These are phyloP conservation scores for Drosophila ananassae DNA, from an alignment of 1,140 invertebrate species.

Conservation along the genomic window DNA sequence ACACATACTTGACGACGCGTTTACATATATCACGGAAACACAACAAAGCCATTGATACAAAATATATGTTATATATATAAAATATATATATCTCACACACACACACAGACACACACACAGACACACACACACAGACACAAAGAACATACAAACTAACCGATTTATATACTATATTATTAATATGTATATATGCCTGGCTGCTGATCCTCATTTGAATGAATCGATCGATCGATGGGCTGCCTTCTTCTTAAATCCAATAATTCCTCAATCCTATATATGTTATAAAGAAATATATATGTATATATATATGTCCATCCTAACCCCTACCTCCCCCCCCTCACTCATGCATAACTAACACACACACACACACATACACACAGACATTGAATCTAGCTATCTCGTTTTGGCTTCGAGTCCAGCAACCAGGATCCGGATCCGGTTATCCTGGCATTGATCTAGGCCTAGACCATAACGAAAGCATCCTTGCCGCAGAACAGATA, in stretches of 20 bases:
- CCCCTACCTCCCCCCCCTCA: not conserved
- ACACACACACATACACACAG: slow-evolving; percentile 10
- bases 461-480: slow-evolving; percentile 94
- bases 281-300: too few species aligned
- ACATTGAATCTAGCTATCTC: slow-evolving; percentile 58
- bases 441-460: slow-evolving; percentile 19
- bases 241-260: slow-evolving; percentile 11
- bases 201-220: slow-evolving; percentile 50
- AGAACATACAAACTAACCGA: slow-evolving; percentile 29
- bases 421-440: not conserved
- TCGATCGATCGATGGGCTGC: slow-evolving; percentile 70
- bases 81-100: slow-evolving; percentile 35
- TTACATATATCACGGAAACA: slow-evolving; percentile 81
- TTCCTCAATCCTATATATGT: not conserved
- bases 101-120: slow-evolving; percentile 21
- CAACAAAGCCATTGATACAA: slow-evolving; percentile 81
- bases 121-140: slow-evolving; percentile 14
- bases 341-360: slow-evolving; percentile 13
- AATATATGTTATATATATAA: slow-evolving; percentile 52
- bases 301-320: too few species aligned
- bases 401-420: slow-evolving; percentile 29
- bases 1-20: slow-evolving; percentile 59
- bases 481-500: slow-evolving; percentile 97
- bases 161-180: slow-evolving; percentile 41
- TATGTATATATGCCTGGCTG: slow-evolving; percentile 46